Conservation (phyloP, 2,113 vertebrate species). For the Halichoerus grypus region DNA sequence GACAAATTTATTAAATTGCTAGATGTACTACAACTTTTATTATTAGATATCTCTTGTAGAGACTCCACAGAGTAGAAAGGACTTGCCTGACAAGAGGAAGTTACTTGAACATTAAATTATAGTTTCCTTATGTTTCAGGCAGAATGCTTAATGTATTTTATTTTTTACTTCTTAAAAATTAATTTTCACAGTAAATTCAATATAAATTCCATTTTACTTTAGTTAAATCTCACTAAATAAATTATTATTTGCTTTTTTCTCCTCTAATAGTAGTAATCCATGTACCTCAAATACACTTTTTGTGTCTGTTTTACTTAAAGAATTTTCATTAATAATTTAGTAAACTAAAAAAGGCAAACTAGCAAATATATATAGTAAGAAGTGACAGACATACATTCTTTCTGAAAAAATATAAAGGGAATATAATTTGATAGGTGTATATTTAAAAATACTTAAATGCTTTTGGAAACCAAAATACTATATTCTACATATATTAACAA, state of each 20-base stretch:
- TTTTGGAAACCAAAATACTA: neutral
- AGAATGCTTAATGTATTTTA: neutral
- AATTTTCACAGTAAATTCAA: slow-evolving; percentile 25
- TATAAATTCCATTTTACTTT: neutral
- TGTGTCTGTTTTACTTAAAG: slow-evolving; percentile 4
- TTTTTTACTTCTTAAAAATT: slow-evolving; percentile 48
- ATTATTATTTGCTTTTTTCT: neutral
- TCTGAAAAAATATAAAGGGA: slow-evolving; percentile 1
- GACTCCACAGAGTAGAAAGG: slow-evolving; percentile 45
- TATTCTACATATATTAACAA: neutral
- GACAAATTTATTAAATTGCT: slow-evolving; percentile 67
- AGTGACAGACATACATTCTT: neutral
- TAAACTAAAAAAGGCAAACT: neutral
- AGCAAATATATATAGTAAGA: neutral
- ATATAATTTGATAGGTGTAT: neutral
- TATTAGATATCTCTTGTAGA: neutral
- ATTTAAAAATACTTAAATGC: neutral
- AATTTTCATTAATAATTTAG: neutral
- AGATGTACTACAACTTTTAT: slow-evolving; percentile 54
- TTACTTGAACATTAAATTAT: neutral
- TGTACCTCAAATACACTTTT: neutral
- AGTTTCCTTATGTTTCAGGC: neutral
- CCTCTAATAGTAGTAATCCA: neutral
- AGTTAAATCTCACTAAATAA: slow-evolving; percentile 19
- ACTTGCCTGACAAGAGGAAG: neutral